Conservation (phyloP, 2,797 vertebrate species). For the Neomorphus geoffroyi region DNA sequence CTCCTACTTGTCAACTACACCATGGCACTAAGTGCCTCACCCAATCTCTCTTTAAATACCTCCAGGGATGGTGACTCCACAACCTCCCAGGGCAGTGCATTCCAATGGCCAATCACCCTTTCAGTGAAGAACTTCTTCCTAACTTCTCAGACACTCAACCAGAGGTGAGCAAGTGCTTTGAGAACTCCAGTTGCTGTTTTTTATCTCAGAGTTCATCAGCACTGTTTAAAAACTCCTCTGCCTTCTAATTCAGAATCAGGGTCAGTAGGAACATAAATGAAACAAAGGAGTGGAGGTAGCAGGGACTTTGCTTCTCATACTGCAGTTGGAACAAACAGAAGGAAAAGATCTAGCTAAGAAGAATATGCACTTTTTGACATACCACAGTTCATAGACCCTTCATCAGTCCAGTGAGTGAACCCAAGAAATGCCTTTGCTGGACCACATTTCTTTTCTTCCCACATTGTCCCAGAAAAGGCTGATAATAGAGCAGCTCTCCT, state of each 20-base stretch:
- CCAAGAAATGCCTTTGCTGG: background rate
- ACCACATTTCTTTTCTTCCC: background rate
- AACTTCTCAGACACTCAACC: background rate
- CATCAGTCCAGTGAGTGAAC: background rate
- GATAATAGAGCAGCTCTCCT: background rate
- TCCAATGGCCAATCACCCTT: too few species aligned
- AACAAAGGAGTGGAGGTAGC: background rate
- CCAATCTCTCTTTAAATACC: too few species aligned
- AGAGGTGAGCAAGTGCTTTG: background rate
- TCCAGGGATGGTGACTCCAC: too few species aligned
- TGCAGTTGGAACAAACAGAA: background rate
- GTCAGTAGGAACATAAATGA: background rate
- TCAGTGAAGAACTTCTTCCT: too few species aligned
- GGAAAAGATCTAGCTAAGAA: background rate
- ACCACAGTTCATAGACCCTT: background rate
- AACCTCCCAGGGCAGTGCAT: too few species aligned
- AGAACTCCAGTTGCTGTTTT: background rate
- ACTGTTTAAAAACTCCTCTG: background rate
- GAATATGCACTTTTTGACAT: background rate
- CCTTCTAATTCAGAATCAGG: background rate
- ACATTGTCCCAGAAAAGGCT: background rate
- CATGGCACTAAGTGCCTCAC: too few species aligned
- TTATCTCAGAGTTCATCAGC: background rate
- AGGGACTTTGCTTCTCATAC: background rate
- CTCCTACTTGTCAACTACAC: too few species aligned